A percentile compares a stretch with the other conserved stretches of the same genome.
These are phyloP conservation scores for Octodon degus DNA, from an alignment of 2,113 vertebrate species.

Conservation along the genomic window DNA sequence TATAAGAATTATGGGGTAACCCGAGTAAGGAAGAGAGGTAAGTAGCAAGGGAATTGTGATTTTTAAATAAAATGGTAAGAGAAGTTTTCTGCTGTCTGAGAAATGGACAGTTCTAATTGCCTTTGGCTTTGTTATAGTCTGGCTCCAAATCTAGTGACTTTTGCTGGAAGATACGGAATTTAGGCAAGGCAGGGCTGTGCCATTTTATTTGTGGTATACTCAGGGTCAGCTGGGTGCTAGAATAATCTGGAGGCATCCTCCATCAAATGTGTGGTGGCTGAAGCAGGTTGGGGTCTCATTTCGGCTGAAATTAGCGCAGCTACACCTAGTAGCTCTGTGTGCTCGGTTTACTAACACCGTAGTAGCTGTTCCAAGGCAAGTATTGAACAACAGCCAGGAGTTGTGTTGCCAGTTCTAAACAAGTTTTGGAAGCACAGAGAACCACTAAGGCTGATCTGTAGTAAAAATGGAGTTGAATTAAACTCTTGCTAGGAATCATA, in stretches of 20 bases:
- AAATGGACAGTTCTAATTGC: not conserved
- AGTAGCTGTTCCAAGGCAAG: not conserved
- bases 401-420: not conserved
- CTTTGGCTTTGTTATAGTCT: not conserved
- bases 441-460: not conserved
- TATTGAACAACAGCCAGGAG: not conserved
- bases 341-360: not conserved
- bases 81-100: not conserved
- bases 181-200: not conserved
- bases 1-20: not conserved
- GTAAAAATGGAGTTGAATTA: not conserved
- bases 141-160: constrained; percentile 7
- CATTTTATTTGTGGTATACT: constrained; percentile 25
- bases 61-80: not conserved
- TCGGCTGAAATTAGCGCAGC: not conserved
- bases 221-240: not conserved
- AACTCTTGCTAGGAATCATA: not conserved
- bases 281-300: constrained; percentile 48
- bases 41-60: constrained; percentile 1
- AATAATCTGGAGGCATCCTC: constrained; percentile 23
- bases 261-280: not conserved
- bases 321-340: constrained; percentile 45
- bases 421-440: not conserved
- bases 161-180: not conserved
- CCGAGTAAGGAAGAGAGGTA: not conserved